Evolutionary conservation across 2,888 invertebrate species (phyloP), one percentile per base, ranked within the genome.

Genomic region (Acrobasis suavella): DNA sequence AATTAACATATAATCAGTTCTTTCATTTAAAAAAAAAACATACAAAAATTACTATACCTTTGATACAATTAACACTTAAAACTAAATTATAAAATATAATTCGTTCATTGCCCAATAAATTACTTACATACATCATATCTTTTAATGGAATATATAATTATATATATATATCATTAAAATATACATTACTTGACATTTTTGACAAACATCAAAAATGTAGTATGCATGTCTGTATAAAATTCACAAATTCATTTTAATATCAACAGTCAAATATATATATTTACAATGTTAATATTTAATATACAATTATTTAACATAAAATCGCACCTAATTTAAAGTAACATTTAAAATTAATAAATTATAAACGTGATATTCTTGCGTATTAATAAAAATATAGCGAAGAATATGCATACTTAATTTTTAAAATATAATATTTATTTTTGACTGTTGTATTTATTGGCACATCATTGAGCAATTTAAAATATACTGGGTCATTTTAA

Each of bases 1-100:
- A 32, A 65, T 68, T 72, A 71, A 72, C 66, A 66, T 70, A 69
- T 77, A 81, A 82, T 83, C 83, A 83, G 83, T 83, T 83, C 83
- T 81, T 83, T 80, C 73, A 71, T 68, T 71, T 72, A 59, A 58
- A 39, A 55, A n/a, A 56, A 42, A 72, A 78, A 69, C 71, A 68
- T 65, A 62, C n/a, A 22, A 14, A 32, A 58, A 58, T 67, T 66
- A 72, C 37, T 66, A 69, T 68, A 67, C 67, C 67, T 62, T 59
- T 60, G 62, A 65, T 69, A 42, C 46, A 46, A 46, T 46, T 46
- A 46, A 46, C n/a, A 46, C 46, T 64, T 67, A 64, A 60, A 55
- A 58, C 59, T 67, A 69, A 58, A 58, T 67, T 67, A 70, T 65
- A 56, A 64, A 68, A 68, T 67, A 61, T 52, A 64, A 64, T 61